Evolutionary conservation across 2,113 vertebrate species (phyloP).

Genomic region (Alouatta palliata): DNA sequence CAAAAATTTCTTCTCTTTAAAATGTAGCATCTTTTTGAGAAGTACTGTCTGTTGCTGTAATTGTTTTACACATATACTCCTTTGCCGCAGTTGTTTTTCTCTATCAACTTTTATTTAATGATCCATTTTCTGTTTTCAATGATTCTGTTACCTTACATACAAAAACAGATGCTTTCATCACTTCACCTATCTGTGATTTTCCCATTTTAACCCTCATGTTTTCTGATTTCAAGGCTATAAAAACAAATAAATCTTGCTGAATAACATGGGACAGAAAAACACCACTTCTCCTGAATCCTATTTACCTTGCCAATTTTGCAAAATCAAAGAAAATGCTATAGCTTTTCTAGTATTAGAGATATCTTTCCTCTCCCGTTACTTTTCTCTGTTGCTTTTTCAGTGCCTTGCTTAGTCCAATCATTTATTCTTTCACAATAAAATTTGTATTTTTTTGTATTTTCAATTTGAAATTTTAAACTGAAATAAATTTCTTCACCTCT

Average conservation of each 20-base stretch:
- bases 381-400: background rate
- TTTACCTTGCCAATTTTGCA: background rate
- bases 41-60: background rate
- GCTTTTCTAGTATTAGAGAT: background rate
- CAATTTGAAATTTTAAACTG: background rate
- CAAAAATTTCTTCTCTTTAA: background rate
- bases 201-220: background rate
- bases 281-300: background rate
- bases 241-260: background rate
- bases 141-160: background rate
- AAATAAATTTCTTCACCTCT: background rate
- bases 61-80: background rate
- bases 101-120: background rate
- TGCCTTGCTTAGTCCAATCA: background rate
- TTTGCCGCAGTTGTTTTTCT: background rate
- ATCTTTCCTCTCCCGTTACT: background rate
- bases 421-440: background rate
- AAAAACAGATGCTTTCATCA: background rate
- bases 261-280: background rate
- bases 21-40: background rate
- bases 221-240: background rate
- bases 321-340: background rate
- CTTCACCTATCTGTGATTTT: background rate
- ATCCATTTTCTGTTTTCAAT: background rate
- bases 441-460: background rate